A percentile compares a stretch with the other conserved stretches of the same genome.
Conservation (phyloP, 2,113 vertebrate genomes). For the Chloroceryle aenea region DNA sequence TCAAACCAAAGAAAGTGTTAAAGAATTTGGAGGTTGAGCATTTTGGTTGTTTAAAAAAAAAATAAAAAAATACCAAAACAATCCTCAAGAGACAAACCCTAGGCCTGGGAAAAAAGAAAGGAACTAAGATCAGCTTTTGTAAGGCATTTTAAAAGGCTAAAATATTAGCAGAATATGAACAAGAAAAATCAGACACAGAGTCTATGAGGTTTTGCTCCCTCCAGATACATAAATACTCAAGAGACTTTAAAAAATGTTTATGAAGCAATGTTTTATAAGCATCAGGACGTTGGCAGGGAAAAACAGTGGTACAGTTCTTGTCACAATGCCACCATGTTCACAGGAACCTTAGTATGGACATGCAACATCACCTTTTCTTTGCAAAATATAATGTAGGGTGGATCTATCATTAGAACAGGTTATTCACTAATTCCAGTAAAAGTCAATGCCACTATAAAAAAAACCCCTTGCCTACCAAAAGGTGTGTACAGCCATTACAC, state of each 20-base stretch:
- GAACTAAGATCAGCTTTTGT: not conserved
- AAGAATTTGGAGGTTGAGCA: not conserved
- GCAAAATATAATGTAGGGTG: conserved; percentile 16
- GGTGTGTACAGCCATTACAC: conserved; percentile 61
- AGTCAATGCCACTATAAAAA: conserved; percentile 6
- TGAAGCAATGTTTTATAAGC: conserved; percentile 49
- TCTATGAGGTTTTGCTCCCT: not conserved
- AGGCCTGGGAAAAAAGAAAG: conserved; percentile 54
- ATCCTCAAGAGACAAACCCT: conserved; percentile 25
- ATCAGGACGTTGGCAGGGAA: conserved; percentile 32
- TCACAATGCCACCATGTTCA: not conserved
- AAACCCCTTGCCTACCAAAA: not conserved
- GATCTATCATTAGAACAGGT: conserved; percentile 1
- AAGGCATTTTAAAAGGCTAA: not conserved
- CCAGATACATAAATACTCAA: conserved; percentile 16
- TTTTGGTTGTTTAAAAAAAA: not conserved
- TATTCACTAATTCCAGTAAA: conserved; percentile 50
- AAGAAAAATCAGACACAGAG: not conserved
- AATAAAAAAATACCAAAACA: too few relatives aligned
- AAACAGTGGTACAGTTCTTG: not conserved
- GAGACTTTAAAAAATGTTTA: not conserved
- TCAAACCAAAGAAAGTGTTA: conserved; percentile 2
- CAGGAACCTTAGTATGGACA: not conserved
- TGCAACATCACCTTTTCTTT: conserved; percentile 7
- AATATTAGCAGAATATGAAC: not conserved